Evolutionary conservation across 2,113 vertebrate genomes (phyloP), one percentile per base, ranked within the genome.

Genomic region (Myotis brandtii): DNA sequence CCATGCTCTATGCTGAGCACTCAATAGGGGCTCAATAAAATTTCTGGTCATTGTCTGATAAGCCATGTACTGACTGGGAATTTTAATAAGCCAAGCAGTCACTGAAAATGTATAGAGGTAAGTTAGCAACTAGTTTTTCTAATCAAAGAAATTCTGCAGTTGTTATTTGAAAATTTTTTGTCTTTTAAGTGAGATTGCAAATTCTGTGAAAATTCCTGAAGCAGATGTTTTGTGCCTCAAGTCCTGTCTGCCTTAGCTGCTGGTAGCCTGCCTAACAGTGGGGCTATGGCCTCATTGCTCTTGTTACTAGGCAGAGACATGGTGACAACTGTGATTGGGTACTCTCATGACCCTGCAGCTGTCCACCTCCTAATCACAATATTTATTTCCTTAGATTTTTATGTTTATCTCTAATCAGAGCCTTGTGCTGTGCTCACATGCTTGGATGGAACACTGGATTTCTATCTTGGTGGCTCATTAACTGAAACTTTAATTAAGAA

Each of bases 131-230:
- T 2, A 16, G 37, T 77, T 87, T 96, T 18, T 93, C 52, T 46
- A 75, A 54, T 73, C 37, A 84, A 87, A 92, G 50, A 50, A n/a
- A 92, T n/a, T 76, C 21, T 77, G 30, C 17, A 69, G 23, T 86
- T 91, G 25, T 86, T 40, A 50, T 73, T 77, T 48, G 40, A 83
- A 80, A 11, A 20, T 20, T 17, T 73, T 87, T 32, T 32, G 9
- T n/a, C n/a, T 82, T 93, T 69, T 80, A 76, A 75, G 34, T 82
- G 73, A 93, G 73, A 93, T 67, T 20, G 73, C 56, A 94, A 86
- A 52, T 72, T 86, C 54, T 27, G 82, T 93, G 59, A 91, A 67
- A 67, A 80, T 54, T 85, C 56, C 40, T 73, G 32, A 76, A 52
- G n/a, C 23, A 25, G 12, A 34, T 64, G 30, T 77, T 83, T 81